Evolutionary conservation across 2,113 vertebrate genomes (phyloP).

Genomic region (Polyodon spathula): DNA sequence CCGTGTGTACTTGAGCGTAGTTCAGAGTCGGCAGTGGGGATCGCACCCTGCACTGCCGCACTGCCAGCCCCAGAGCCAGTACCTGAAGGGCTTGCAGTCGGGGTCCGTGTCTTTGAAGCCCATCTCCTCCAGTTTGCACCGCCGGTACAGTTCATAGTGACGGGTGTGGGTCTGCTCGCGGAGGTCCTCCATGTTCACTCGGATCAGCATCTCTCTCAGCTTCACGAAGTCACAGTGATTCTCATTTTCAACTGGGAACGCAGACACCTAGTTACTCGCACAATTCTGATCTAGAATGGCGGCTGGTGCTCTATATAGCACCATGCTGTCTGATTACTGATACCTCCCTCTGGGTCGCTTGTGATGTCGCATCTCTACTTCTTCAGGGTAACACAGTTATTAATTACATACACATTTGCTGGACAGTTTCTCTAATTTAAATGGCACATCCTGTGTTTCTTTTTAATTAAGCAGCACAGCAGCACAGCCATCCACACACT

Average conservation of each 20-base stretch:
- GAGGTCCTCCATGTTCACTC: constrained; percentile 97
- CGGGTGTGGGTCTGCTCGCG: constrained; percentile 92
- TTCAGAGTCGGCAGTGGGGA: not conserved
- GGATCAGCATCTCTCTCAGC: constrained; percentile 92
- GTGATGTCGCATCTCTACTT: no score
- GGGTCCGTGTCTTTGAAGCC: constrained; percentile 96
- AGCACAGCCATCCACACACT: no score
- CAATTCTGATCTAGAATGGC: not conserved
- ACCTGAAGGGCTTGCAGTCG: constrained; percentile 97
- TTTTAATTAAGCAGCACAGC: no score
- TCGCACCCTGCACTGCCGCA: no score
- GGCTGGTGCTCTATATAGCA: no score
- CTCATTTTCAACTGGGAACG: constrained; percentile 84
- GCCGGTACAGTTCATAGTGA: constrained; percentile 93
- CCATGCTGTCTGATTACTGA: no score
- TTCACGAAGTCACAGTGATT: constrained; percentile 96
- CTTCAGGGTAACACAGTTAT: no score
- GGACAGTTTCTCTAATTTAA: no score
- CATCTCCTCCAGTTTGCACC: constrained; percentile 98
- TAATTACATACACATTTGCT: no score
- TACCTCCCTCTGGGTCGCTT: no score
- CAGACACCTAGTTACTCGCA: not conserved
- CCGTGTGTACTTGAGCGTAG: no score
- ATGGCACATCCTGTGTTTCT: no score
- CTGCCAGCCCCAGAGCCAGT: not conserved